Percentiles rank a stretch among this genome's conserved stretches.
Evolutionary conservation across 2,113 vertebrate species (phyloP).

Genomic region (Mohoua ochrocephala): DNA sequence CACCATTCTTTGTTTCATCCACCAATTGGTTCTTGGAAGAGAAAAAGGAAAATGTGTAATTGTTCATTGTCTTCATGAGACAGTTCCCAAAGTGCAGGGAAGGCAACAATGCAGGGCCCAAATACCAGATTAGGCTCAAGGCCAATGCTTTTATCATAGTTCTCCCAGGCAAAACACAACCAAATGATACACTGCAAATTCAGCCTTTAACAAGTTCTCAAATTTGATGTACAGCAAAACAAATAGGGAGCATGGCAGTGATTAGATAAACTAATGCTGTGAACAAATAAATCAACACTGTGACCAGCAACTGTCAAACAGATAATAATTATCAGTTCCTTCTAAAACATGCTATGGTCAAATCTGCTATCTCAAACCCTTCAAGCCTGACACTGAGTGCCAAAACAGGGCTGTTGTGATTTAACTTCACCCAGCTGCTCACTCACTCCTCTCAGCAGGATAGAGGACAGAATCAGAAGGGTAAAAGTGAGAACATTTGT

Average conservation of each 20-base stretch:
- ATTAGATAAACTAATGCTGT: not conserved
- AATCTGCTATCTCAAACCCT: not conserved
- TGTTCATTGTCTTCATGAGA: not conserved
- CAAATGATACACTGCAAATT: not conserved
- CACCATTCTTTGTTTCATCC: not conserved
- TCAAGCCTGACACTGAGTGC: not conserved
- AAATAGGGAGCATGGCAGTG: not conserved
- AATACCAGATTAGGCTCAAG: not conserved
- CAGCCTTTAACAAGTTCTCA: not conserved
- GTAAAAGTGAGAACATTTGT: not conserved
- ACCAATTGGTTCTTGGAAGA: not conserved
- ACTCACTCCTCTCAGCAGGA: not conserved
- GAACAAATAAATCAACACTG: not conserved
- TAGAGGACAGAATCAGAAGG: not conserved
- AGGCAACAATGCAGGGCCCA: not conserved
- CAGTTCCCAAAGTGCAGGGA: not conserved
- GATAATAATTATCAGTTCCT: not conserved
- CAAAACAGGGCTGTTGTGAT: not conserved
- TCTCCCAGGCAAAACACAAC: not conserved
- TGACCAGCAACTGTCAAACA: not conserved
- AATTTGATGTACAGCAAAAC: not conserved
- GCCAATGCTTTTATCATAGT: not conserved
- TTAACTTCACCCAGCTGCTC: not conserved
- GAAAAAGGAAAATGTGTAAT: not conserved
- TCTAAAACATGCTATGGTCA: not conserved